A percentile compares a stretch with the other conserved stretches of the same genome.
Evolutionary conservation across 2,797 vertebrate genomes (phyloP).

Genomic region (Podargus strigoides): DNA sequence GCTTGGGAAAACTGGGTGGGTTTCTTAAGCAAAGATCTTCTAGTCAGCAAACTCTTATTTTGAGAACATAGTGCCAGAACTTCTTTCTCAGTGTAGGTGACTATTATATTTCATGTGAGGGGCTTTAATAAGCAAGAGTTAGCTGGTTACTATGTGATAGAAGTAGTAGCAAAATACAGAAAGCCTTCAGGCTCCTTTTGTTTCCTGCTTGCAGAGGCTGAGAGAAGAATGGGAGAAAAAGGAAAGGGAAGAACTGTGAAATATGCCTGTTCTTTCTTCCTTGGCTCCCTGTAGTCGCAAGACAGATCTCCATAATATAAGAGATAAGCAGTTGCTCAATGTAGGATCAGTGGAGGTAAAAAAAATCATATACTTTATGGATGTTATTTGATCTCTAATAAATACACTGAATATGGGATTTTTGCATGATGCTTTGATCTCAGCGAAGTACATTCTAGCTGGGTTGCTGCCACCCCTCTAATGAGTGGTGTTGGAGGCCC

Average conservation of each 20-base stretch:
- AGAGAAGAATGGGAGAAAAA: neutral
- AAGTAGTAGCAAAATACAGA: neutral
- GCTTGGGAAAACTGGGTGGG: neutral
- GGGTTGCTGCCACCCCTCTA: constrained; percentile 21
- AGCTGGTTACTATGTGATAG: neutral
- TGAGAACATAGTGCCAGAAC: neutral
- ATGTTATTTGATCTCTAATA: constrained; percentile 36
- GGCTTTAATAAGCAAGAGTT: neutral
- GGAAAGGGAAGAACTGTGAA: neutral
- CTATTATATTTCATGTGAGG: neutral
- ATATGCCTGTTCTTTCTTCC: neutral
- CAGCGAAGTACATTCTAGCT: neutral
- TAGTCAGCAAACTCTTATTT: neutral
- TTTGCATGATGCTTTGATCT: constrained; percentile 41
- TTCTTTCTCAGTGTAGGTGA: neutral
- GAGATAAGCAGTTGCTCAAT: constrained; percentile 4
- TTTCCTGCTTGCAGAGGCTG: neutral
- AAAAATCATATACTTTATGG: neutral
- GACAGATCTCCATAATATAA: neutral
- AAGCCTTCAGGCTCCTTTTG: neutral
- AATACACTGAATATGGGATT: constrained; percentile 28
- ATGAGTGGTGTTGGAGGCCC: constrained; percentile 27
- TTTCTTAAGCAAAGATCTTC: neutral
- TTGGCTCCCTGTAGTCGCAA: neutral
- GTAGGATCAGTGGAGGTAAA: neutral